Base-by-base conservation (phyloP, 1,140 invertebrate genomes). In the Bombus cullumanus region DNA sequence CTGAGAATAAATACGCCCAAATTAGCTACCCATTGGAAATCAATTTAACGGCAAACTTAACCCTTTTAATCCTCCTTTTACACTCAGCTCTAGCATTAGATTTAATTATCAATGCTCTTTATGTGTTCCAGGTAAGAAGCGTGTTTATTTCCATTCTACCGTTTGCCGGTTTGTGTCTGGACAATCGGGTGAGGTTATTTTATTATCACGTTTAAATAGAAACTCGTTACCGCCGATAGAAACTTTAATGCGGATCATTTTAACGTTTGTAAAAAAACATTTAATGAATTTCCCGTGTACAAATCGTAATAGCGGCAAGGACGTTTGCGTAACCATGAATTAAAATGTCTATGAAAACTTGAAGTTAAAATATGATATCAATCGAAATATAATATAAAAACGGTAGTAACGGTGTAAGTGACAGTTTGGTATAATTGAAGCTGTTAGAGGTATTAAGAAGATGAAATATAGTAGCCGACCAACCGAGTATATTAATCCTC, bases 401-500 rank as follows among this genome's bases (percentile, higher is more conserved):
- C 47, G 5, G 1, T 53, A 53, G 47, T 53, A 53, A 22, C 47
- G 47, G 47, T 53, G 5, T 53, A 53, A 53, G 5, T 62, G 28
- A n/a, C 59, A 62, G 28, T 62, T n/a, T 62, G 59, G 28, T 3
- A 62, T 12, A 62, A n/a, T 10, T n/a, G 43, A 53, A 22, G 47
- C 47, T 53, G 47, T 53, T 53, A 53, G 18, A 53, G 18, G 39
- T 41, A 57, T 75, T 22, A 71, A 72, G 79, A 37, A 53, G 43
- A 62, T 43, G 69, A 73, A 53, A 53, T 13, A 22, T 41, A 62
- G 47, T 43, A 73, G 47, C 18, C 18, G 47, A 18, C 47, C 47
- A 53, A 64, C 47, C 28, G 13, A 53, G 41, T 43, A 10, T 34
- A 53, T 83, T 53, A 66, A 83, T 83, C 73, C 39, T 34, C 12